Base-by-base conservation (phyloP, 2,888 invertebrate genomes). In the Sminthurinus aureus region DNA sequence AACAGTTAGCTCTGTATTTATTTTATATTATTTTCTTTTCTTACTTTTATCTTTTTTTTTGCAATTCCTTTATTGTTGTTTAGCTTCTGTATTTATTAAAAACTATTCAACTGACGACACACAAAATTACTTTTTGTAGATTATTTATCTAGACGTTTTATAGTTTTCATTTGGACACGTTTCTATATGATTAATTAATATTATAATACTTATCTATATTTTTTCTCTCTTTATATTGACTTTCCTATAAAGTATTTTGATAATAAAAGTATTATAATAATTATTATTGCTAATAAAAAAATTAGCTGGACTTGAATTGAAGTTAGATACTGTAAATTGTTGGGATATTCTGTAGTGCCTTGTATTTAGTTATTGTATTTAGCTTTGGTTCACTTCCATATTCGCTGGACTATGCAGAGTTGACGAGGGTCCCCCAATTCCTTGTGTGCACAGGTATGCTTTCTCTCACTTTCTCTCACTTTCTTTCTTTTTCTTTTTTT, bases 401-500 rank as follows among this genome's bases (percentile, higher is more conserved):
- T 58, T 52, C 66, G 79, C 73, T 20, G 79, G 79, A 50, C 83
- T 79, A 58, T 83, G 79, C 83, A 79, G n/a, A 79, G n/a, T 64
- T 64, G 13, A n/a, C 13, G n/a, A 67, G n/a, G 26, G 79, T 83
- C 85, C 85, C 58, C 58, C 81, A 78, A 75, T 79, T 86, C 84
- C 87, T 89, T 83, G 87, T 83, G 87, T 88, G 89, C 84, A 89
- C 88, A 88, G 89, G 89, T 89, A 87, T 83, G 88, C 87, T 85
- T 85, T 58, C 66, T 78, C 73, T 82, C 73, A 85, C 73, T 82
- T 75, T 82, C 80, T 79, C 52, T 74, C 73, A 78, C 75, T 76
- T 78, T 24, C 20, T 71, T 12, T 71, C 12, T 22, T 71, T 24
- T 71, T 8, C 18, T 22, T 18, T 38, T 9, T 38, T 18, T 26